Percentiles rank a stretch among this genome's conserved stretches.
phyloP scores from a whole-genome alignment of 2,888 invertebrate genomes.

The Meta bourneti region DNA sequence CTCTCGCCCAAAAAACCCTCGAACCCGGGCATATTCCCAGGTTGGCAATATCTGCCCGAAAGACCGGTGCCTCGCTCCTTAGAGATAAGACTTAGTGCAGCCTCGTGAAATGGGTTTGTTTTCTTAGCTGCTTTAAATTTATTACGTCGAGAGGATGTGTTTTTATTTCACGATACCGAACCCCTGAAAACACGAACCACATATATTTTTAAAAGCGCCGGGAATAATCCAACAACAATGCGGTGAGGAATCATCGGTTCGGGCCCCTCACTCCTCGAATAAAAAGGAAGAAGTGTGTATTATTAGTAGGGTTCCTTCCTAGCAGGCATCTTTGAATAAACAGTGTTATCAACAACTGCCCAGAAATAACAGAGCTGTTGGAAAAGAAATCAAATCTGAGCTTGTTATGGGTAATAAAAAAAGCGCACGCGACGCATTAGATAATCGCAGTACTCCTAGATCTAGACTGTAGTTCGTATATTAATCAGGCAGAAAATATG shows the following conservation, averaged over 20 bases:
- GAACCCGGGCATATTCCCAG: slow-evolving; percentile 40
- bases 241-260: neutral
- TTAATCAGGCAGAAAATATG: too few species aligned
- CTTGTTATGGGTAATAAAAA: too few species aligned
- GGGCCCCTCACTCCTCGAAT: neutral
- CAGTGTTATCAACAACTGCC: too few species aligned
- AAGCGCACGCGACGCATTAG: too few species aligned
- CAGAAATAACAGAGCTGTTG: too few species aligned
- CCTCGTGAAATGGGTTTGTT: slow-evolving; percentile 46
- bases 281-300: too few species aligned
- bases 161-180: slow-evolving; percentile 37
- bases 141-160: slow-evolving; percentile 42
- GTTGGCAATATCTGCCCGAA: slow-evolving; percentile 61
- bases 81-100: slow-evolving; percentile 54
- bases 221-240: neutral
- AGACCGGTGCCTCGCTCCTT: slow-evolving; percentile 20
- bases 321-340: too few species aligned
- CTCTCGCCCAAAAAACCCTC: neutral
- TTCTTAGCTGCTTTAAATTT: slow-evolving; percentile 59
- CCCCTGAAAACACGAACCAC: neutral
- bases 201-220: neutral
- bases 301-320: too few species aligned
- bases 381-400: too few species aligned
- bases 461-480: too few species aligned
- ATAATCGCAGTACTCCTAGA: too few species aligned